These are phyloP conservation scores for Lamellibrachia columna DNA, from an alignment of 2,888 invertebrate species.

Conservation along the genomic window DNA sequence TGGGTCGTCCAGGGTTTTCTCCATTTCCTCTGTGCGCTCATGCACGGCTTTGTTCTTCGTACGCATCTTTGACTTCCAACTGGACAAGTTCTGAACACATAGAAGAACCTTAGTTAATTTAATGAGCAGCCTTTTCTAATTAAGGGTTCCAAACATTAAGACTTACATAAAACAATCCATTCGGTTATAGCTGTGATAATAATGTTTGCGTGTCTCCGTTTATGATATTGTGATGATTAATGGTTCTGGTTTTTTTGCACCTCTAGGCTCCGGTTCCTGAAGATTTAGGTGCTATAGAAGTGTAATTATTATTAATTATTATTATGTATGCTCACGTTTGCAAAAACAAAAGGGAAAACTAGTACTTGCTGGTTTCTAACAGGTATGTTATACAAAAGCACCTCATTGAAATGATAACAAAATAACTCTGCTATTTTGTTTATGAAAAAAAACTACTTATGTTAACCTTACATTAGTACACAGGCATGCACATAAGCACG, in stretches of 20 bases:
- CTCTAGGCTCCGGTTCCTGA: no score
- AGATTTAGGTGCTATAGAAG: no score
- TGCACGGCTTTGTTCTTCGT: slow-evolving; percentile 80
- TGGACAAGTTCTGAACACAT: slow-evolving; percentile 50
- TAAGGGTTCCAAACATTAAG: not conserved
- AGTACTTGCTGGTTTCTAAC: not conserved
- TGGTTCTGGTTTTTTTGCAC: no score
- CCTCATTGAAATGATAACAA: not conserved
- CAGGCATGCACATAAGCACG: not conserved
- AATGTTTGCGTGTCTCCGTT: no score
- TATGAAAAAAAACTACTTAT: not conserved
- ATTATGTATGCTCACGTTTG: not conserved
- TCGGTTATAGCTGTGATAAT: no score
- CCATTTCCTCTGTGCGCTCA: slow-evolving; percentile 42
- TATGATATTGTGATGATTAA: no score
- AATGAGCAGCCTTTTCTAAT: not conserved
- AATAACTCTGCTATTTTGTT: not conserved
- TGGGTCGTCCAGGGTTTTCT: slow-evolving; percentile 47
- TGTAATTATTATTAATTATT: not conserved
- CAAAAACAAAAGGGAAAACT: no score
- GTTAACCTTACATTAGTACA: not conserved
- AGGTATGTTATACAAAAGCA: not conserved
- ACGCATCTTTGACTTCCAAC: slow-evolving; percentile 85
- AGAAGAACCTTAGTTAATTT: not conserved
- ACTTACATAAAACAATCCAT: not conserved